Percentiles rank a stretch among this genome's conserved stretches.
phyloP scores from a whole-genome alignment of 37 sponge, comb jelly and placozoan species.

The Cliona cf. orientalis region DNA sequence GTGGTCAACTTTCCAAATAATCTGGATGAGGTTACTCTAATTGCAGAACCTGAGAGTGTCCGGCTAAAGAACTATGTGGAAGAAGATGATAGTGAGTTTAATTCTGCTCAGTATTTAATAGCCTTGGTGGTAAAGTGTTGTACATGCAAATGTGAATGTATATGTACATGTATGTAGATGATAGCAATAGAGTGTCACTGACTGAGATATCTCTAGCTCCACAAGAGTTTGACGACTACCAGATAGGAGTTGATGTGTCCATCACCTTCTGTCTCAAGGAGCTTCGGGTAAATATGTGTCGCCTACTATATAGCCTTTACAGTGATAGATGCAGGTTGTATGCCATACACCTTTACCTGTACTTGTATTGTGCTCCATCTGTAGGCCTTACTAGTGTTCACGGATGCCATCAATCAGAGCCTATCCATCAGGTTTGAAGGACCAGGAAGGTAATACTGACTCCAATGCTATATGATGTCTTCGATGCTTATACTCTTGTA shows the following conservation, averaged over 20 bases:
- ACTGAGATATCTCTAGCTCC: conserved; percentile 77
- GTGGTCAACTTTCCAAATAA: conserved; percentile 65
- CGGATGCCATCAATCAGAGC: conserved; percentile 55
- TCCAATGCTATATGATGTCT: background rate
- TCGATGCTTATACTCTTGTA: background rate
- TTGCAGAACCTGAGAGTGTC: conserved; percentile 28
- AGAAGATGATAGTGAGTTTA: conserved; percentile 60
- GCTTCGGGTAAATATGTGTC: conserved; percentile 55
- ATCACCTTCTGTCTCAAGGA: conserved; percentile 91
- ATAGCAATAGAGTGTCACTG: conserved; percentile 21
- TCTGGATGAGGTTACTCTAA: conserved; percentile 79
- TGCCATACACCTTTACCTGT: background rate
- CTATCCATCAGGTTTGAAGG: conserved; percentile 71
- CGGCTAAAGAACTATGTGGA: conserved; percentile 73
- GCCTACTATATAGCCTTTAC: background rate
- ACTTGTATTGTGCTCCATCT: background rate
- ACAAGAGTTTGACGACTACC: conserved; percentile 82
- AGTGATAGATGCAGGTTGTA: background rate
- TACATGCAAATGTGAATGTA: conserved; percentile 15
- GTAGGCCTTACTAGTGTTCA: conserved; percentile 81
- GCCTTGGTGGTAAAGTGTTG: too few species aligned
- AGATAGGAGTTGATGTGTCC: conserved; percentile 47
- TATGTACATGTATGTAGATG: conserved; percentile 43
- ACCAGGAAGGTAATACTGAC: conserved; percentile 71
- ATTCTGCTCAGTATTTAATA: too few species aligned